Evolutionary conservation across 2,797 vertebrate species (phyloP).

Genomic region (Ptychobarbus kaznakovi): DNA sequence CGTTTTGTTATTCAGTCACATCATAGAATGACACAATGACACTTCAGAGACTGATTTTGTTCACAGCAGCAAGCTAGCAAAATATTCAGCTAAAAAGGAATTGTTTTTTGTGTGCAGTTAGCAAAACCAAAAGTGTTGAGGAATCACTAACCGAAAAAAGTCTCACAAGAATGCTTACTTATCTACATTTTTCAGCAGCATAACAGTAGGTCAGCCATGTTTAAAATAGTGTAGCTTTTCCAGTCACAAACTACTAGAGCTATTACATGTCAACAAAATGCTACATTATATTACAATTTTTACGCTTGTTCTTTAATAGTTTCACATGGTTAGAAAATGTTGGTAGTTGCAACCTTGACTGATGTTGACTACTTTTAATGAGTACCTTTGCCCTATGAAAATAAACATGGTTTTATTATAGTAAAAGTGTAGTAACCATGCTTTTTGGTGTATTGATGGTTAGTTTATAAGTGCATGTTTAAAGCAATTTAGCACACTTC

Average conservation of each 20-base stretch:
- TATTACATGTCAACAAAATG: not conserved
- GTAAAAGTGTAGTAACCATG: no score
- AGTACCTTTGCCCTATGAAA: not conserved
- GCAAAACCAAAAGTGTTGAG: not conserved
- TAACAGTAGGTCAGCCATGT: not conserved
- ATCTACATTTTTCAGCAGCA: not conserved
- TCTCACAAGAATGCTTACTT: not conserved
- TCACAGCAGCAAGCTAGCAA: not conserved
- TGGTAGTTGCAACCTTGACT: not conserved
- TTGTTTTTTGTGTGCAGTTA: not conserved
- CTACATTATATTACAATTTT: not conserved
- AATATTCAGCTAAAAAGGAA: not conserved
- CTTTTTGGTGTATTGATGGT: no score
- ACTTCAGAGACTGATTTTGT: slow-evolving; percentile 14
- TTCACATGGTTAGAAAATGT: not conserved
- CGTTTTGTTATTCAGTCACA: slow-evolving; percentile 15
- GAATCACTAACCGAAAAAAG: not conserved
- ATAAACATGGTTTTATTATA: not conserved
- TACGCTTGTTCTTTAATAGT: not conserved
- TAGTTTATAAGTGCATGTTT: no score
- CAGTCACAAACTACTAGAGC: not conserved
- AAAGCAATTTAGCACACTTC: no score
- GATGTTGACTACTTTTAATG: not conserved
- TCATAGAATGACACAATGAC: slow-evolving; percentile 19
- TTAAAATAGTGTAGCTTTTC: not conserved